Base-by-base conservation (phyloP, 2,888 invertebrate genomes). In the Phortica okadai region DNA sequence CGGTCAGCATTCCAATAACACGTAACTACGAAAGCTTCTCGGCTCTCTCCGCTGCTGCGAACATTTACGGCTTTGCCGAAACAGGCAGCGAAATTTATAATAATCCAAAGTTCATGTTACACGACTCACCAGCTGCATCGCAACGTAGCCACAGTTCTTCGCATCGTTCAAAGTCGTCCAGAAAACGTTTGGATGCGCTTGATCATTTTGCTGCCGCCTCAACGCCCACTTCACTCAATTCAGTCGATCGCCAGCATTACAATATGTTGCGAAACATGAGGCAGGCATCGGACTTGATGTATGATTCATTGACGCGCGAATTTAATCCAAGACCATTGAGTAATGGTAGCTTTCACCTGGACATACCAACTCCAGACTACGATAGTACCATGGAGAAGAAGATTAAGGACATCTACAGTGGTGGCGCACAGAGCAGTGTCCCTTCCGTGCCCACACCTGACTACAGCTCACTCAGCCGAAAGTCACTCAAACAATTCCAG, bases 271-370 rank as follows among this genome's bases (percentile, higher is more conserved):
- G 90, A 6, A 91, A 88, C 64, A 90, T 91, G 85, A 90, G 91
- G 45, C 89, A 88, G 76, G 94, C 94, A 0, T 94, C 95, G 86
- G 94, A 94, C 87, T 94, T 94, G 93, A 93, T 95, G 0, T 94
- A 94, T 80, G 94, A 95, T 89, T 94, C 95, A 0, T 92, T 95
- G 80, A 94, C 92, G 58, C 92, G 89, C 1, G 91, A 92, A 73
- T 90, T 87, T 66, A 86, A 85, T 11, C 84, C 89, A 1, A 81
- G 82, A 5, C 44, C 41, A 0, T 77, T 58, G 14, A 76, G 81
- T 0, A 78, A 78, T n/a, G 58, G 83, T 7, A 87, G 83, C 74
- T 84, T 80, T 64, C 82, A 80, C 21, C 76, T 89, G 54, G 89
- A 90, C 5, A 91, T 92, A 33, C 92, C 92, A 2, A 92, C 91